Base-by-base conservation (phyloP, 1,140 invertebrate genomes). In the Pogonognathellus flavescens region DNA sequence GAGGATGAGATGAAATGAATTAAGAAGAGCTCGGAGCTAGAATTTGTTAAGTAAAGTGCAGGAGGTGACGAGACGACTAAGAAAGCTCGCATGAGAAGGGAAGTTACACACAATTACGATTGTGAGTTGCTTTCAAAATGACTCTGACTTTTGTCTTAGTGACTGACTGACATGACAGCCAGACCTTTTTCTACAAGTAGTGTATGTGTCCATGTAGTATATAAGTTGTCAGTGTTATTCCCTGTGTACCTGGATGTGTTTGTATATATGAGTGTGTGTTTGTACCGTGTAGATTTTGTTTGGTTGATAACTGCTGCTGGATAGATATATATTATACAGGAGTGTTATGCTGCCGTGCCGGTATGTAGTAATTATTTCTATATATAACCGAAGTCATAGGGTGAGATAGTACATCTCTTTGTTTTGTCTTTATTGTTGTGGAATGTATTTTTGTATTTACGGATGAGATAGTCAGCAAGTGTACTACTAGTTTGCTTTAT, bases 101-200 rank as follows among this genome's bases (percentile, higher is more conserved):
- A 80, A 80, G 62, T 66, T 66, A 66, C 62, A 66, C 62, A 66
- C 62, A 66, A 66, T 66, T 66, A 66, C 62, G 20, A 66, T 66
- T 66, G 20, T 66, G 62, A 66, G 62, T 66, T 66, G 62, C 62
- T 66, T 66, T 66, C 62, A 66, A 76, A 76, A 76, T 76, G 70
- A 76, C 70, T 76, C 70, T 76, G 70, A 76, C 70, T 76, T 76
- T 76, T 76, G 70, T 76, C 70, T 76, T 76, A 76, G 70, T 76
- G 70, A 76, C 70, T 76, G 70, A 76, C 70, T 76, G 70, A 76
- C 70, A 76, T 76, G 70, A 76, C 70, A 76, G 31, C 14, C 70
- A 76, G 70, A 76, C 70, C 70, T 76, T 76, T 76, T 76, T 31
- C 49, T 14, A 2, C n/a, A 4, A 4, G 11, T 2, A 57, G 53